Conservation (phyloP, 2,113 vertebrate species). For the Puma concolor region DNA sequence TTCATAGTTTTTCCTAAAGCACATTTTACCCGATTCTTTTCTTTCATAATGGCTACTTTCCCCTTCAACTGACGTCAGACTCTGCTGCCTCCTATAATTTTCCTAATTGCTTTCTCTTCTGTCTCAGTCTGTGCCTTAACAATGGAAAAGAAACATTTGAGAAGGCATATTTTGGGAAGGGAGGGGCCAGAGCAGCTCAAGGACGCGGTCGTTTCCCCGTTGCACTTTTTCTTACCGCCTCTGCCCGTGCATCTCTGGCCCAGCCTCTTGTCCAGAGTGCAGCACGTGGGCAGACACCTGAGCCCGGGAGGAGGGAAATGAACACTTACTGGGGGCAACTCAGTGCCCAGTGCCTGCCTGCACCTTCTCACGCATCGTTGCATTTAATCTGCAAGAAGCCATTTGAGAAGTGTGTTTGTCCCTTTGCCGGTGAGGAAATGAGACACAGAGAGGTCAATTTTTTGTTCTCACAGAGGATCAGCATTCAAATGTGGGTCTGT, state of each 20-base stretch:
- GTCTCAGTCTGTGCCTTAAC: slow-evolving; percentile 25
- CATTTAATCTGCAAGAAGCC: background rate
- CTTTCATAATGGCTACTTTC: slow-evolving; percentile 53
- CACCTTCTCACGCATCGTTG: background rate
- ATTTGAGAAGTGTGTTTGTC: background rate
- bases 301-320: background rate
- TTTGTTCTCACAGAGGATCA: background rate
- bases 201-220: background rate
- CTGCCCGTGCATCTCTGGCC: background rate
- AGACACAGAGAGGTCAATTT: background rate
- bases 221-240: background rate
- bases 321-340: background rate
- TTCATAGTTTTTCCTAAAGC: background rate
- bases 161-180: background rate
- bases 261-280: background rate
- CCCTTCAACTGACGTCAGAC: slow-evolving; percentile 30
- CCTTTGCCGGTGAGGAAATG: background rate
- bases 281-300: background rate
- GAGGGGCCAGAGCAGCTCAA: background rate
- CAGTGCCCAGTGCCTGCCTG: background rate
- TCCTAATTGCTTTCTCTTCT: slow-evolving; percentile 64
- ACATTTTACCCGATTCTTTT: slow-evolving; percentile 26
- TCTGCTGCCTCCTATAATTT: slow-evolving; percentile 50
- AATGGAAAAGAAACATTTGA: slow-evolving; percentile 49
- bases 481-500: background rate